These are phyloP conservation scores for Psittacula derbiana DNA, from an alignment of 2,797 vertebrate species.

Conservation along the genomic window DNA sequence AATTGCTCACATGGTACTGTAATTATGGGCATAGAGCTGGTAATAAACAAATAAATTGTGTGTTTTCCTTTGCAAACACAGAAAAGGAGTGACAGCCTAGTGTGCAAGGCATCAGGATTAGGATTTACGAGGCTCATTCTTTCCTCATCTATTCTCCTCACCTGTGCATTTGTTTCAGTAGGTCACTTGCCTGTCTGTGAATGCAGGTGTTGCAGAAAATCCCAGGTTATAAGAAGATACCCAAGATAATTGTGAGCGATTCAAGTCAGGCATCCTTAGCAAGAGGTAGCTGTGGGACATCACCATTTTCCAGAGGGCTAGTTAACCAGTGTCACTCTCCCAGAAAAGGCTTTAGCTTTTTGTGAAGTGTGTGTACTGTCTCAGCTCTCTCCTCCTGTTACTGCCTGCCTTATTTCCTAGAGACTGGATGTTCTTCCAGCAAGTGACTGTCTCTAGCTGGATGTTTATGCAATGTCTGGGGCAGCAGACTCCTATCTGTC, in stretches of 20 bases:
- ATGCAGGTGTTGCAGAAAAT: background rate
- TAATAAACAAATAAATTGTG: background rate
- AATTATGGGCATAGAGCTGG: background rate
- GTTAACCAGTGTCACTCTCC: background rate
- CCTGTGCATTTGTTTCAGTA: background rate
- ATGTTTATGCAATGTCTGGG: constrained; percentile 18
- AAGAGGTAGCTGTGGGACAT: background rate
- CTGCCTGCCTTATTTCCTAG: background rate
- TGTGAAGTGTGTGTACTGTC: background rate
- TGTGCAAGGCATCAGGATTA: rapidly evolving
- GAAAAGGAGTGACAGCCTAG: background rate
- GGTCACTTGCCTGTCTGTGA: background rate
- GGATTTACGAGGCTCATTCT: background rate
- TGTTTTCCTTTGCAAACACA: background rate
- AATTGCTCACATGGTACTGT: background rate
- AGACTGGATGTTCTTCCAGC: constrained; percentile 34
- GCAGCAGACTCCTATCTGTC: constrained; percentile 22
- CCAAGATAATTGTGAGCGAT: background rate
- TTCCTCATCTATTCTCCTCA: background rate
- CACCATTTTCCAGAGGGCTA: background rate
- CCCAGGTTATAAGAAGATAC: background rate
- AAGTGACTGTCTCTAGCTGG: background rate
- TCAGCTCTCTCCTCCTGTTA: background rate
- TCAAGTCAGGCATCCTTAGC: background rate
- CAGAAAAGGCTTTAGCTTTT: background rate